Evolutionary conservation across 2,113 vertebrate species (phyloP).

Genomic region (Leucopsar rothschildi): DNA sequence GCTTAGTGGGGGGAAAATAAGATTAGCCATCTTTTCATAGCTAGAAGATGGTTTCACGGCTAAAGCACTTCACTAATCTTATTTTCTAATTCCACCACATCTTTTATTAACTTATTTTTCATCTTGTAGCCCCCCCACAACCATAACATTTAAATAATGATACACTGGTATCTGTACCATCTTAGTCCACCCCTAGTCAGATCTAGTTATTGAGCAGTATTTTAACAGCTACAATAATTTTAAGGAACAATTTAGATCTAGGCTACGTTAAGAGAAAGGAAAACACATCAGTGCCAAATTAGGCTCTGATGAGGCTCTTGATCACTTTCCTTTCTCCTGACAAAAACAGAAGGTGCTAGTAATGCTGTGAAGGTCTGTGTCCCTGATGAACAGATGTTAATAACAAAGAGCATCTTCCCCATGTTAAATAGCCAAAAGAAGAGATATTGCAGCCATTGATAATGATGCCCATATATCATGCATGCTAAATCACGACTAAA

Average conservation of each 20-base stretch:
- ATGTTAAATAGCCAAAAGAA: slow-evolving; percentile 85
- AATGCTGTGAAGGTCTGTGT: slow-evolving; percentile 81
- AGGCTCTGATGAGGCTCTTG: slow-evolving; percentile 90
- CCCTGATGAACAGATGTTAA: slow-evolving; percentile 86
- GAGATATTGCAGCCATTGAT: slow-evolving; percentile 81
- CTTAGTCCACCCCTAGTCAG: background rate
- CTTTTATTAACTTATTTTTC: slow-evolving; percentile 65
- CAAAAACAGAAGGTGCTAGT: slow-evolving; percentile 87
- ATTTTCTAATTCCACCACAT: slow-evolving; percentile 51
- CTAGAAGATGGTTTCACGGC: slow-evolving; percentile 18
- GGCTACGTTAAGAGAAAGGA: slow-evolving; percentile 43
- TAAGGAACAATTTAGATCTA: slow-evolving; percentile 51
- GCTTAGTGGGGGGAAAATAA: slow-evolving; percentile 32
- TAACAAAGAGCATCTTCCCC: slow-evolving; percentile 86
- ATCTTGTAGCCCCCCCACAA: slow-evolving; percentile 24
- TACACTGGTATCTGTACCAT: slow-evolving; percentile 1
- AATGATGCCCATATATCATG: slow-evolving; percentile 66
- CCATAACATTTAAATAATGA: slow-evolving; percentile 31
- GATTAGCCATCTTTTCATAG: slow-evolving; percentile 34
- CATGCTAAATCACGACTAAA: slow-evolving; percentile 63
- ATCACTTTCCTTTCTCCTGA: slow-evolving; percentile 85
- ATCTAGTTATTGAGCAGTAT: slow-evolving; percentile 45
- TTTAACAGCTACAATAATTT: slow-evolving; percentile 46
- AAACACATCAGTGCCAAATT: slow-evolving; percentile 88
- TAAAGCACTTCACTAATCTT: slow-evolving; percentile 57